These are phyloP conservation scores for Pollimyrus isidori DNA, from an alignment of 2,113 vertebrate species.

Conservation along the genomic window DNA sequence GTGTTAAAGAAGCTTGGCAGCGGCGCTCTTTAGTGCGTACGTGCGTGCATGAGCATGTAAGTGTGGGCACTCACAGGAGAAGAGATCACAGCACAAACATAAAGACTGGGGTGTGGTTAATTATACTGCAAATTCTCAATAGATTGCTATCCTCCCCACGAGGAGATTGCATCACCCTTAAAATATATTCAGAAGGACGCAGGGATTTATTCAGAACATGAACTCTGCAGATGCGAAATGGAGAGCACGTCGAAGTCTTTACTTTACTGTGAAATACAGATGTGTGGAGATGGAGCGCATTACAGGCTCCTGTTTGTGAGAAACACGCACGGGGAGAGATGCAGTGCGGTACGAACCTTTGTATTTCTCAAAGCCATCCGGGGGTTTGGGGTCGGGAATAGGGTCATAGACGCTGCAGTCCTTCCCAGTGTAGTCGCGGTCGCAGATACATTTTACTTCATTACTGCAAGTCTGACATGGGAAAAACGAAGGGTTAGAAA, in stretches of 20 bases:
- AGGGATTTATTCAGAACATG: background rate
- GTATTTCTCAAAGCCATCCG: conserved; percentile 67
- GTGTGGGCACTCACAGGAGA: background rate
- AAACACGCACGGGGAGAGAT: background rate
- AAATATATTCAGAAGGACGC: background rate
- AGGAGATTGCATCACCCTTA: background rate
- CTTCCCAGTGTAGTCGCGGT: conserved; percentile 85
- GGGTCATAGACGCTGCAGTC: conserved; percentile 92
- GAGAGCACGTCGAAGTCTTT: background rate
- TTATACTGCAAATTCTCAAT: background rate
- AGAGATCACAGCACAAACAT: background rate
- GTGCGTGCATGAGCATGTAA: background rate
- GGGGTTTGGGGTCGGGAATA: conserved; percentile 69
- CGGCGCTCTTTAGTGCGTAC: background rate
- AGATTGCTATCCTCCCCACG: background rate
- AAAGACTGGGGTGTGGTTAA: background rate
- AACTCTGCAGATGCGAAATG: background rate
- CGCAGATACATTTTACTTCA: conserved; percentile 89
- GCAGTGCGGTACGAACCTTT: conserved; percentile 64
- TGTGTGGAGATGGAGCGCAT: background rate
- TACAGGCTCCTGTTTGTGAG: background rate
- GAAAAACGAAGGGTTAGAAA: background rate
- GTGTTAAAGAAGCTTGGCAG: background rate
- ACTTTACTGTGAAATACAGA: background rate
- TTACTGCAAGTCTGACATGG: conserved; percentile 82